Conservation (phyloP, 2,888 invertebrate species). For the Synanthedon andrenaeformis region DNA sequence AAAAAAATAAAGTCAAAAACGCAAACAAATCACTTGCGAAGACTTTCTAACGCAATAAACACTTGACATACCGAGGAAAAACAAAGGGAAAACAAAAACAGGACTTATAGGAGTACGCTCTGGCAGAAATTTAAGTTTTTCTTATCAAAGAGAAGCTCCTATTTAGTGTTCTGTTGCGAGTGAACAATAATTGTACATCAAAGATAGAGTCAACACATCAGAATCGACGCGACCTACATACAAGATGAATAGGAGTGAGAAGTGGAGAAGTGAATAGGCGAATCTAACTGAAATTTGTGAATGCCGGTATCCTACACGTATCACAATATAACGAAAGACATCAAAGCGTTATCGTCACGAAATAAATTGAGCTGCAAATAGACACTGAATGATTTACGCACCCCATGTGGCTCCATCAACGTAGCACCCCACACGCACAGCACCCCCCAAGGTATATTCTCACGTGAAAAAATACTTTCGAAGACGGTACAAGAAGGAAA, state of each 20-base stretch:
- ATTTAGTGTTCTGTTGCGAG: background rate
- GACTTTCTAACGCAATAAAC: too few relatives aligned
- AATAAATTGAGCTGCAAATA: slow-evolving; percentile 24
- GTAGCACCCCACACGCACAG: background rate
- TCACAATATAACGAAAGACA: slow-evolving; percentile 27
- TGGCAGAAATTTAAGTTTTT: background rate
- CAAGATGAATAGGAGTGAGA: background rate
- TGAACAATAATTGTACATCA: background rate
- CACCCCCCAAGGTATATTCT: slow-evolving; percentile 1
- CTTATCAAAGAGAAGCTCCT: background rate
- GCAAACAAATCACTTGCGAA: too few relatives aligned
- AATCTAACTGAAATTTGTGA: background rate
- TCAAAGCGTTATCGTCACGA: slow-evolving; percentile 25
- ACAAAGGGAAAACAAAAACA: background rate
- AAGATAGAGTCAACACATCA: background rate
- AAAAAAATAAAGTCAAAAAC: too few relatives aligned
- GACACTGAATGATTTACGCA: slow-evolving; percentile 25
- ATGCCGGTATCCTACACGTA: slow-evolving; percentile 9
- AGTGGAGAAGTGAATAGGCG: background rate
- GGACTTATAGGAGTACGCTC: background rate
- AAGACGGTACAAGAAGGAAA: slow-evolving; percentile 2
- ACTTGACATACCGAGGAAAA: background rate
- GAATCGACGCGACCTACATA: background rate
- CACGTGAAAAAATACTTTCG: slow-evolving; percentile 3
- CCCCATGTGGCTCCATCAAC: slow-evolving; percentile 6